These are phyloP conservation scores for Metaphire vulgaris DNA, from an alignment of 1,140 invertebrate genomes.

Conservation along the genomic window DNA sequence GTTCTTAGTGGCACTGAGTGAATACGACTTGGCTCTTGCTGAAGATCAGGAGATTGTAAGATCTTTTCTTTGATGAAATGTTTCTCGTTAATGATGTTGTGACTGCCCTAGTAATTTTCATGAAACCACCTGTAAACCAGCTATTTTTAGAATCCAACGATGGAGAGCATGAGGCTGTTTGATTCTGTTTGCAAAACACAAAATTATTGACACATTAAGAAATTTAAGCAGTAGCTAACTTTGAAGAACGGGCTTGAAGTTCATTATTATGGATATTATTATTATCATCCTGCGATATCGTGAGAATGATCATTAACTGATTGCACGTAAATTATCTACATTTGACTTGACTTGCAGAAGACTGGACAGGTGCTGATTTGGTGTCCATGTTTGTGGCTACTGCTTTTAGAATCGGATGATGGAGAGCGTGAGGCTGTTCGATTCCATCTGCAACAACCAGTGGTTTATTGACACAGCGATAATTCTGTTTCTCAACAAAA, in stretches of 20 bases:
- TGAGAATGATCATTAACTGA: too few species aligned
- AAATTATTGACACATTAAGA: constrained; percentile 56
- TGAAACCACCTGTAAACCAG: too few species aligned
- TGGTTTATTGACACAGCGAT: constrained; percentile 57
- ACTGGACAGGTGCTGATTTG: too few species aligned
- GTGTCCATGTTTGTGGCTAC: too few species aligned
- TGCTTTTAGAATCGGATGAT: constrained; percentile 58
- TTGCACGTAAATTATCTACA: too few species aligned
- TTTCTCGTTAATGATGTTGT: too few species aligned
- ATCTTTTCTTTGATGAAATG: background rate
- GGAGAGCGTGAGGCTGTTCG: constrained; percentile 58
- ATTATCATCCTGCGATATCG: too few species aligned
- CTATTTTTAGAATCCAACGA: constrained; percentile 59
- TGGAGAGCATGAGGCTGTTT: constrained; percentile 57
- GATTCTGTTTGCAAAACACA: constrained; percentile 58
- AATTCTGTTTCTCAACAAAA: constrained; percentile 56
- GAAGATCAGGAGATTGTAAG: constrained; percentile 56
- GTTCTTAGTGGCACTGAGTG: constrained; percentile 80
- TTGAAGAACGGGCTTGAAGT: too few species aligned
- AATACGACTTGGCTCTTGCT: constrained; percentile 59
- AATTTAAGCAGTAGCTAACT: too few species aligned
- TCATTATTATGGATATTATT: too few species aligned
- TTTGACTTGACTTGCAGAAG: too few species aligned
- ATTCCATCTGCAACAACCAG: constrained; percentile 57
- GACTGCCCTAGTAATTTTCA: too few species aligned